Conservation (phyloP, 2,113 vertebrate genomes). For the Perca fluviatilis region DNA sequence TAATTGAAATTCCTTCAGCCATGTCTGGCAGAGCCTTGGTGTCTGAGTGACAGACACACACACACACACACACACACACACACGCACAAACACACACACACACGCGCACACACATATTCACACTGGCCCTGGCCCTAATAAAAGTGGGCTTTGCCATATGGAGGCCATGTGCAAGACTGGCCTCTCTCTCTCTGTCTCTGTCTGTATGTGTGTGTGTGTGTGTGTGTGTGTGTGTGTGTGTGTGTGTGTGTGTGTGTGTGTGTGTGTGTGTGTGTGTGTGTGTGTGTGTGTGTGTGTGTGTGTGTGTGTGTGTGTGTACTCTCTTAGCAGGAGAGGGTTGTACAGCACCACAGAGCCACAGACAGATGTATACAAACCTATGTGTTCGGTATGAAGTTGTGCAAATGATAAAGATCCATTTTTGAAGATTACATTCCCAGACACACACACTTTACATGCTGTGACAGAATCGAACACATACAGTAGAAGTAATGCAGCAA, state of each 20-base stretch:
- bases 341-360: slow-evolving; percentile 56
- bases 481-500: background rate
- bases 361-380: slow-evolving; percentile 60
- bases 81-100: slow-evolving; percentile 52
- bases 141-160: slow-evolving; percentile 85
- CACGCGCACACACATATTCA: slow-evolving; percentile 60
- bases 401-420: slow-evolving; percentile 50
- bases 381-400: slow-evolving; percentile 48
- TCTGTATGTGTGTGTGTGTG: slow-evolving; percentile 31
- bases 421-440: slow-evolving; percentile 19
- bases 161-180: slow-evolving; percentile 83
- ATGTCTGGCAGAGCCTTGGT: slow-evolving; percentile 83
- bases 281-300: background rate
- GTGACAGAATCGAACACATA: slow-evolving; percentile 8
- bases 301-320: slow-evolving; percentile 44
- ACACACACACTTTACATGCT: slow-evolving; percentile 24
- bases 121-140: slow-evolving; percentile 81
- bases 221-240: background rate
- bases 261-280: too few species aligned
- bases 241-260: too few species aligned
- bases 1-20: slow-evolving; percentile 88
- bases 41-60: slow-evolving; percentile 73
- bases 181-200: slow-evolving; percentile 44
- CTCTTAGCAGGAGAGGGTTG: slow-evolving; percentile 67
- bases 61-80: slow-evolving; percentile 65